phyloP scores from a whole-genome alignment of 2,797 vertebrate species.

The Chloroceryle amazona region DNA sequence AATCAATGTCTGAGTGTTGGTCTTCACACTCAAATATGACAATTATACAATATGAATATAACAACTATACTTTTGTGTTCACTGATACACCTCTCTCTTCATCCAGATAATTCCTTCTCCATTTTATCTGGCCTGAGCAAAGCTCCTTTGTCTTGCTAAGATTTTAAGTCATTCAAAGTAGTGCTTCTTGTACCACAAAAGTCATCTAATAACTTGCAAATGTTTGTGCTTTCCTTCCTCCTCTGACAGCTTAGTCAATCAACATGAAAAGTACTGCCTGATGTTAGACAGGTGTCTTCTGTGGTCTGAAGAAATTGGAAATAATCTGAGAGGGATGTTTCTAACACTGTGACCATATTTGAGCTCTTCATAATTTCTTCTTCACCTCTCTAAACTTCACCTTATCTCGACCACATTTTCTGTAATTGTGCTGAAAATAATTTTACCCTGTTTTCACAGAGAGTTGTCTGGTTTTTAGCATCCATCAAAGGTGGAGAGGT shows the following conservation, averaged over 20 bases:
- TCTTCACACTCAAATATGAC: not conserved
- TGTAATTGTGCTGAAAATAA: not conserved
- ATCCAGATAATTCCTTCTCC: not conserved
- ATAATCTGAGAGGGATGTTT: not conserved
- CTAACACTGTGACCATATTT: not conserved
- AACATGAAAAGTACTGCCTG: not conserved
- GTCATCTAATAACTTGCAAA: not conserved
- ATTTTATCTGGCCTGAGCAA: not conserved
- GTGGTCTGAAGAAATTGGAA: not conserved
- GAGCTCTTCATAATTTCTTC: not conserved
- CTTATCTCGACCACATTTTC: not conserved
- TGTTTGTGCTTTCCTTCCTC: not conserved
- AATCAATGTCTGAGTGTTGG: not conserved
- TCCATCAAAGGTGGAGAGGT: not conserved
- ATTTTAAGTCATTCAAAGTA: not conserved
- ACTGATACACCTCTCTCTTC: not conserved
- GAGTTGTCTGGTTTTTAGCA: not conserved
- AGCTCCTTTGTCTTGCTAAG: not conserved
- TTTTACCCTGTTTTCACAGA: not conserved
- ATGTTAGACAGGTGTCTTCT: not conserved
- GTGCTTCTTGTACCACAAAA: not conserved
- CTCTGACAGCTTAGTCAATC: not conserved
- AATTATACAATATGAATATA: not conserved
- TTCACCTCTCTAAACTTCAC: not conserved
- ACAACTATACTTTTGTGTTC: not conserved